Percentiles rank a stretch among this genome's conserved stretches.
Evolutionary conservation across 2,113 vertebrate genomes (phyloP).

Genomic region (Scortum barcoo): DNA sequence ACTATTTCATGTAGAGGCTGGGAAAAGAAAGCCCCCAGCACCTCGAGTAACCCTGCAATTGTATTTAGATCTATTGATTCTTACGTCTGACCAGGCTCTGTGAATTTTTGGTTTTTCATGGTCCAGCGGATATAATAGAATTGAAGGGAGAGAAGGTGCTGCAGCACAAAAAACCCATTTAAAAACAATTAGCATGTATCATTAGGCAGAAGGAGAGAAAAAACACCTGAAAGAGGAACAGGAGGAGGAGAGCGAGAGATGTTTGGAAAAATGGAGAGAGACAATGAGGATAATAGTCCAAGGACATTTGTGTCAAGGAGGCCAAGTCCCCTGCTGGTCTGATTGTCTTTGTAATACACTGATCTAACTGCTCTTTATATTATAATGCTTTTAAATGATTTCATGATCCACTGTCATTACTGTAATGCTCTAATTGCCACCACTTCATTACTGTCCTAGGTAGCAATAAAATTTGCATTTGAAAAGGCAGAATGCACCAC

Average conservation of each 20-base stretch:
- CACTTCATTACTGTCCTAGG: slow-evolving; percentile 21
- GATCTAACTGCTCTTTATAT: slow-evolving; percentile 36
- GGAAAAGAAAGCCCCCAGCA: neutral
- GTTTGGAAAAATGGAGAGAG: neutral
- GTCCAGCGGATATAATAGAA: slow-evolving; percentile 72
- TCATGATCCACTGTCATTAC: slow-evolving; percentile 42
- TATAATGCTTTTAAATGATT: slow-evolving; percentile 47
- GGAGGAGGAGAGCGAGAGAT: slow-evolving; percentile 19
- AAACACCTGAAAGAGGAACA: slow-evolving; percentile 65
- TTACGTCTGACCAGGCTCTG: slow-evolving; percentile 34
- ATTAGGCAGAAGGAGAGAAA: slow-evolving; percentile 71
- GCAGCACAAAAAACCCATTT: slow-evolving; percentile 65
- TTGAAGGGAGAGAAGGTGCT: slow-evolving; percentile 49
- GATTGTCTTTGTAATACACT: slow-evolving; percentile 33
- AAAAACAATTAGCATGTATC: slow-evolving; percentile 80
- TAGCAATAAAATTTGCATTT: slow-evolving; percentile 18
- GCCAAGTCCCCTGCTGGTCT: slow-evolving; percentile 30
- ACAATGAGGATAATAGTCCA: slow-evolving; percentile 39
- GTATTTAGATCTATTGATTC: slow-evolving; percentile 68
- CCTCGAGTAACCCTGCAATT: slow-evolving; percentile 19
- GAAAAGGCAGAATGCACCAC: neutral
- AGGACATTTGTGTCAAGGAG: slow-evolving; percentile 49
- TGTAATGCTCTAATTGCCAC: slow-evolving; percentile 20
- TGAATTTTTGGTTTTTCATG: slow-evolving; percentile 55
- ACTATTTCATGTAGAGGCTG: neutral